A percentile compares a stretch with the other conserved stretches of the same genome.
Conservation (phyloP, 2,888 invertebrate species). For the Meghimatium bilineatum region DNA sequence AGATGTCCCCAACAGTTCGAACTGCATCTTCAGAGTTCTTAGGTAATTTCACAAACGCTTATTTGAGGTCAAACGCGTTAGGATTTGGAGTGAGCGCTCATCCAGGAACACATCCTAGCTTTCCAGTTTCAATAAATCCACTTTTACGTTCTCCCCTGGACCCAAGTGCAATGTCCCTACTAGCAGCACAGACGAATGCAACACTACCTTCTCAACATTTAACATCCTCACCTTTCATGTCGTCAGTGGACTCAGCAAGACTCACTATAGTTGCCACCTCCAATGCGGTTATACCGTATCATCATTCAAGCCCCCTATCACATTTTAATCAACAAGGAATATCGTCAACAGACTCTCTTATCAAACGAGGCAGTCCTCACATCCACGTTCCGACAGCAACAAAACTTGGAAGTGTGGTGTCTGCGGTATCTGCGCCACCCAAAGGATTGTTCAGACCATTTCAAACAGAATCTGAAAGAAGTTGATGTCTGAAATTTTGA, state of each 20-base stretch:
- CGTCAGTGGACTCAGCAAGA: conserved; percentile 38
- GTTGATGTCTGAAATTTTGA: neutral
- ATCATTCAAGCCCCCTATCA: neutral
- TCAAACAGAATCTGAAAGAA: conserved; percentile 35
- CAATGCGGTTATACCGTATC: neutral
- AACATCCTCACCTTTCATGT: conserved; percentile 33
- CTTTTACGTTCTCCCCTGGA: conserved; percentile 29
- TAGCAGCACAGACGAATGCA: conserved; percentile 36
- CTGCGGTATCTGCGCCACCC: neutral
- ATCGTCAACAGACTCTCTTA: neutral
- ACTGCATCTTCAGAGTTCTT: conserved; percentile 14
- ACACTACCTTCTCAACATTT: conserved; percentile 18
- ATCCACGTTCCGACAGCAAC: conserved; percentile 12
- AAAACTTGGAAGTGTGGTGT: neutral
- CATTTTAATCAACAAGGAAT: conserved; percentile 14
- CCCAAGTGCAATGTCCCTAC: conserved; percentile 35
- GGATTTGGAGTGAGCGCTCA: conserved; percentile 16
- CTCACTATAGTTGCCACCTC: conserved; percentile 12
- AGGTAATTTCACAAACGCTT: conserved; percentile 35
- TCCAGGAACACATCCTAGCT: conserved; percentile 18
- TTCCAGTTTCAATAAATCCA: conserved; percentile 17
- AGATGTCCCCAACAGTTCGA: conserved; percentile 39
- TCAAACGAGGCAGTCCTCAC: neutral
- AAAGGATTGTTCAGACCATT: conserved; percentile 46
- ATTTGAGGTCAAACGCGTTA: conserved; percentile 34